Evolutionary conservation across 2,797 vertebrate species (phyloP).

Genomic region (Dicrostonyx torquatus): DNA sequence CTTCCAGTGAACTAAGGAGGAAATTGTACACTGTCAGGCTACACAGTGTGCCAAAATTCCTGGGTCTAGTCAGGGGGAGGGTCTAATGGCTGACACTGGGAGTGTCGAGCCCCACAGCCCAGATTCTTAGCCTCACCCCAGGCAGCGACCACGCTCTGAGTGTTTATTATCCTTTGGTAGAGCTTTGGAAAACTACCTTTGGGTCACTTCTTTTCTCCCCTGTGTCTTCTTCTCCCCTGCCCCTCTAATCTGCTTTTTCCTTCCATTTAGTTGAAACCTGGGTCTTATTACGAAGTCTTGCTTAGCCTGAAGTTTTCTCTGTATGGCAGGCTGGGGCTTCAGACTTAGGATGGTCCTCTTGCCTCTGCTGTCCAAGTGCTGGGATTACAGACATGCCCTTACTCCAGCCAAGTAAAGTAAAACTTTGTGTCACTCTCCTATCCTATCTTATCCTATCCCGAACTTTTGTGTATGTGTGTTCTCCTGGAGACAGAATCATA

Average conservation of each 20-base stretch:
- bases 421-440: neutral
- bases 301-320: neutral
- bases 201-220: neutral
- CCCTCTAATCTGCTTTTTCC: neutral
- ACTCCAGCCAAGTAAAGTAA: no score
- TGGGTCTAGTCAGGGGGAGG: neutral
- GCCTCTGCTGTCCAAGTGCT: neutral
- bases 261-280: neutral
- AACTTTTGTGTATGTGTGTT: neutral
- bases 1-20: slow-evolving; percentile 9
- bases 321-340: neutral
- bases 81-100: neutral
- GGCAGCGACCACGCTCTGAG: neutral
- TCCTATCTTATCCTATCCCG: neutral
- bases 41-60: neutral
- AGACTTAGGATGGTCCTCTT: no score
- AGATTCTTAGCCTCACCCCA: neutral
- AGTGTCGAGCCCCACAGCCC: neutral
- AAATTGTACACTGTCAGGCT: neutral
- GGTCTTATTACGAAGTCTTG: neutral
- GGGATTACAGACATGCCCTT: neutral
- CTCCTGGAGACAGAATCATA: no score
- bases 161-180: neutral
- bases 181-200: neutral
- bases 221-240: neutral